Evolutionary conservation across 2,113 vertebrate genomes (phyloP), one percentile per base, ranked within the genome.

Genomic region (Daphoenositta chrysoptera): DNA sequence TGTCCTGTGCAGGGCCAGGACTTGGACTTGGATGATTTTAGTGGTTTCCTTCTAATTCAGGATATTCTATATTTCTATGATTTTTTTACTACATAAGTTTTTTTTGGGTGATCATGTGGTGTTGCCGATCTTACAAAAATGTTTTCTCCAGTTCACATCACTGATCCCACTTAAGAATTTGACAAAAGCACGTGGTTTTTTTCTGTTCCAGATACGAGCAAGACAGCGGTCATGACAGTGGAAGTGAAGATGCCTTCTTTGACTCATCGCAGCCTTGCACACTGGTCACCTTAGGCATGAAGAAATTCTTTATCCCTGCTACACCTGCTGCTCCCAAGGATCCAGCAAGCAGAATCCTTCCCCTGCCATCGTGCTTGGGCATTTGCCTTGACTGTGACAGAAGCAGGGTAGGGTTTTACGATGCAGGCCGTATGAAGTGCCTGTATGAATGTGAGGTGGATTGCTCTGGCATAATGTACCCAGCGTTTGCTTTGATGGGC

Each of bases 211-310:
- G 99, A 63, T 99, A 99, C 0, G 99, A 99, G 77, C 99, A 99
- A 66, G 99, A 99, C 95, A 99, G 99, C 3, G 99, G 99, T 12
- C 99, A 99, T 33, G 99, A 99, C 98, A 99, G 99, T 4, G 99
- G 99, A 82, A 99, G 99, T n/a, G 99, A 99, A 96, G 99, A 99
- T 40, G 76, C 98, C 9, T 98, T 97, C 91, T 99, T 98, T 9
- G 99, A 99, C 69, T 97, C 98, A 37, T 99, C 98, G 1, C 99
- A 99, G 90, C 99, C 99, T 54, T 99, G 99, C 94, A 99, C 98
- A 4, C 97, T 99, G 39, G 97, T 99, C 94, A 99, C 99, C 15
- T 75, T 99, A 57, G 99, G 99, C 94, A 99, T 99, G 99, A 99
- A 98, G 83, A 99, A 99, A 78, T 97, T 99, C 85, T 99, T 99